Evolutionary conservation across 2,797 vertebrate species (phyloP), one percentile per base, ranked within the genome.

Genomic region (Liasis olivaceus): DNA sequence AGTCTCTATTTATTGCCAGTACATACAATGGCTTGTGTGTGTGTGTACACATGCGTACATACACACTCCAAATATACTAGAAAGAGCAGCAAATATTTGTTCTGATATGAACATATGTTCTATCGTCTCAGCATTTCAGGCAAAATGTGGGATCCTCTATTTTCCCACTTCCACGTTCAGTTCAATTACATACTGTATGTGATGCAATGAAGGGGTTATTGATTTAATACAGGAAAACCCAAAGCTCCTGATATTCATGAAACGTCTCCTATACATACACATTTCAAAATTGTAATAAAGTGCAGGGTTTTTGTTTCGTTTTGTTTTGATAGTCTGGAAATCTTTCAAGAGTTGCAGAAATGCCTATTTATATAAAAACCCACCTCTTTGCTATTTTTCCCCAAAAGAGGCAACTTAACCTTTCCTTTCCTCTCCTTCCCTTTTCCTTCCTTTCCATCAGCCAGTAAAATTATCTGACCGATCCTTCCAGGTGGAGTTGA

Each of bases 151-250:
- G 36, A 42, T 81, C 42, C 9, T 47, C 72, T 81, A 47, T 81
- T 91, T 62, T 91, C 60, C 87, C 13, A 2, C 22, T 88, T 58
- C 36, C 5, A 20, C 42, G 0, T 4, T 5, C 85, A 47, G 51
- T 92, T 84, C 89, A 36, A 0, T 1, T 93, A 31, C 31, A 36
- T 31, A 72, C 31, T 93, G 47, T 31, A 92, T 92, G 31, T 54
- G 56, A 26, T 59, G 47, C 6, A 92, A 90, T 31, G 89, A 59
- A 47, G n/a, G 13, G 8, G 59, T 7, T 47, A 89, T 26, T 60
- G 59, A 89, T 56, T 77, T 81, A 90, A 91, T 17, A 24, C 93
- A 93, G 91, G 54, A 86, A 81, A 93, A 90, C 91, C 5, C 58
- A 47, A 20, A 90, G 93, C 88, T 94, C 56, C 91, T 93, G 93